Percentiles rank a stretch among this genome's conserved stretches.
phyloP scores from a whole-genome alignment of 2,888 invertebrate species.

The Euplexia lucipara region DNA sequence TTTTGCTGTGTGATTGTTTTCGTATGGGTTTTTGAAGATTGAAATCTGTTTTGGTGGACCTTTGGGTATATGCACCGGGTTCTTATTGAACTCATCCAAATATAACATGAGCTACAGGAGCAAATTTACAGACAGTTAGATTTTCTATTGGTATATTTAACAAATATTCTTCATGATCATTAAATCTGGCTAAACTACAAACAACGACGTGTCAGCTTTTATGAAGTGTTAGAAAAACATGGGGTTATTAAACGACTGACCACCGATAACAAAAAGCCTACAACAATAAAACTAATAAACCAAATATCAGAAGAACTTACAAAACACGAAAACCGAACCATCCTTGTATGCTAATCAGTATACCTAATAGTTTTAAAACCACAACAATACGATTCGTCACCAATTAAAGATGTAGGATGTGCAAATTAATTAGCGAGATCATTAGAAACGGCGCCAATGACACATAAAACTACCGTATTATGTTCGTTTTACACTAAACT shows the following conservation, averaged over 20 bases:
- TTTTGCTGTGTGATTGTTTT: constrained; percentile 7
- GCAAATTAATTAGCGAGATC: constrained; percentile 82
- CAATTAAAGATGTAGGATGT: constrained; percentile 68
- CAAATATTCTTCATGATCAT: too few relatives aligned
- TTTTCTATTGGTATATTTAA: too few relatives aligned
- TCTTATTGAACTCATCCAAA: not conserved
- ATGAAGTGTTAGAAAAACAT: constrained; percentile 9
- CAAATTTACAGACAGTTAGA: too few relatives aligned
- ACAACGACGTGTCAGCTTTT: not conserved
- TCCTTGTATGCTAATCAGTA: constrained; percentile 46
- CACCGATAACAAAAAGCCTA: not conserved
- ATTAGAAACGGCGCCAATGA: constrained; percentile 82
- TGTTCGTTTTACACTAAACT: constrained; percentile 76
- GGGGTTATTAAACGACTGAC: not conserved
- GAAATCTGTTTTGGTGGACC: not conserved
- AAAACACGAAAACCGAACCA: constrained; percentile 25
- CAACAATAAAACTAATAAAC: constrained; percentile 30
- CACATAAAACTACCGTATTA: constrained; percentile 74
- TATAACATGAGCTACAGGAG: too few relatives aligned
- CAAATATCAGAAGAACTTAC: constrained; percentile 23
- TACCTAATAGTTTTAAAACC: constrained; percentile 63
- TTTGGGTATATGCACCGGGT: not conserved
- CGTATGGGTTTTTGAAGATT: not conserved
- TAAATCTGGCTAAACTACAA: too few relatives aligned
- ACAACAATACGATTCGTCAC: constrained; percentile 68